phyloP scores from a whole-genome alignment of 2,888 invertebrate genomes.

The Netelia virgata region DNA sequence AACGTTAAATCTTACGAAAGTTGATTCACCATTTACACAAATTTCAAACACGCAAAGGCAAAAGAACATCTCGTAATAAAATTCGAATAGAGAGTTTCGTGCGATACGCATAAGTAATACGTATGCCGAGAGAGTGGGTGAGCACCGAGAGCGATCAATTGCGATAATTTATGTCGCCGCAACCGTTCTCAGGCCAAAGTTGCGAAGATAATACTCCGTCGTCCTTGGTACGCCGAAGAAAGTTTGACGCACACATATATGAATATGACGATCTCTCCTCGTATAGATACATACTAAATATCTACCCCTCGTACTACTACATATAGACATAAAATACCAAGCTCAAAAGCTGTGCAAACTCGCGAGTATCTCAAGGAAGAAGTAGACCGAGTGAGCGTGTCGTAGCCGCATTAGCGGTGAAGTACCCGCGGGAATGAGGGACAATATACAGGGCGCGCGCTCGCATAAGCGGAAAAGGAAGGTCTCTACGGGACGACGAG shows the following conservation, averaged over 20 bases:
- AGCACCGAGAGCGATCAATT: constrained; percentile 18
- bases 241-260: constrained; percentile 31
- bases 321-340: neutral
- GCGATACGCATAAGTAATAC: neutral
- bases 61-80: neutral
- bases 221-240: constrained; percentile 42
- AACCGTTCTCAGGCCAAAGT: constrained; percentile 54
- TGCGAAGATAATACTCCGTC: constrained; percentile 49
- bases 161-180: constrained; percentile 49
- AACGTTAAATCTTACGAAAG: constrained; percentile 22
- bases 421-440: constrained; percentile 37
- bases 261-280: neutral
- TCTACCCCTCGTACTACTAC: constrained; percentile 17
- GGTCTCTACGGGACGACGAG: neutral
- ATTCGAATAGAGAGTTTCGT: neutral
- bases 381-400: constrained; percentile 46
- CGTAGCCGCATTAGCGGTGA: constrained; percentile 57
- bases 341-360: constrained; percentile 49
- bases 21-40: constrained; percentile 9
- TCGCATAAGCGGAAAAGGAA: constrained; percentile 18
- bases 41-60: neutral
- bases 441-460: constrained; percentile 28
- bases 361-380: constrained; percentile 41
- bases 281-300: neutral
- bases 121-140: neutral